These are phyloP conservation scores for Linnaemya tessellans DNA, from an alignment of 2,888 invertebrate species.

Conservation along the genomic window DNA sequence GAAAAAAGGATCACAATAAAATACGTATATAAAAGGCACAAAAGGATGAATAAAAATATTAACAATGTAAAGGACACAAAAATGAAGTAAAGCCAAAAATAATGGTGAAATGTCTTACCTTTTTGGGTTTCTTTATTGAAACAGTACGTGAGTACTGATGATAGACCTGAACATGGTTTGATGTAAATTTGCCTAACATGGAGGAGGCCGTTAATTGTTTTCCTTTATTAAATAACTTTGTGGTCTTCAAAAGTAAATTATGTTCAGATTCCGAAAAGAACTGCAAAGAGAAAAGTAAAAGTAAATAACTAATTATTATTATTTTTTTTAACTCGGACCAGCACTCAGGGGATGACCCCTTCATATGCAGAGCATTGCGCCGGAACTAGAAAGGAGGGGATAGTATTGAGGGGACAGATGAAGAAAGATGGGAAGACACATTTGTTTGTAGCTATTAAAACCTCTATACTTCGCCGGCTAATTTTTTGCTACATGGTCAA, in stretches of 20 bases:
- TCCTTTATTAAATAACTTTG: neutral
- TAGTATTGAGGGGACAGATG: no score
- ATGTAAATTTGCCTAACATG: conserved; percentile 82
- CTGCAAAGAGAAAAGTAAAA: conserved; percentile 33
- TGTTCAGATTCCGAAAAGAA: neutral
- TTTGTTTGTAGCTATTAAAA: no score
- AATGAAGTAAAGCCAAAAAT: neutral
- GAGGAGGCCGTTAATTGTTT: conserved; percentile 58
- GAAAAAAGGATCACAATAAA: neutral
- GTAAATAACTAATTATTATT: conserved; percentile 19
- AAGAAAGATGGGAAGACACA: no score
- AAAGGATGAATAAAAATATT: neutral
- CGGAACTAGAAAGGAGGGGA: no score
- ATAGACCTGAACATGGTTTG: conserved; percentile 81
- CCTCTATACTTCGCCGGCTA: no score
- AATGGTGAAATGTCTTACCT: conserved; percentile 74
- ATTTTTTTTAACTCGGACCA: no score
- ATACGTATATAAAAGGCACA: neutral
- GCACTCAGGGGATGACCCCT: no score
- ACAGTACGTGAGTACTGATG: conserved; percentile 80
- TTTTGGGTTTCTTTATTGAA: conserved; percentile 79
- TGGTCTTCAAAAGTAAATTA: conserved; percentile 1
- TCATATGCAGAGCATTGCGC: no score
- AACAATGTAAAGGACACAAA: neutral
- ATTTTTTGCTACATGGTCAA: no score